Evolutionary conservation across 2,888 invertebrate genomes (phyloP).

Genomic region (Platynereis dumerilii): DNA sequence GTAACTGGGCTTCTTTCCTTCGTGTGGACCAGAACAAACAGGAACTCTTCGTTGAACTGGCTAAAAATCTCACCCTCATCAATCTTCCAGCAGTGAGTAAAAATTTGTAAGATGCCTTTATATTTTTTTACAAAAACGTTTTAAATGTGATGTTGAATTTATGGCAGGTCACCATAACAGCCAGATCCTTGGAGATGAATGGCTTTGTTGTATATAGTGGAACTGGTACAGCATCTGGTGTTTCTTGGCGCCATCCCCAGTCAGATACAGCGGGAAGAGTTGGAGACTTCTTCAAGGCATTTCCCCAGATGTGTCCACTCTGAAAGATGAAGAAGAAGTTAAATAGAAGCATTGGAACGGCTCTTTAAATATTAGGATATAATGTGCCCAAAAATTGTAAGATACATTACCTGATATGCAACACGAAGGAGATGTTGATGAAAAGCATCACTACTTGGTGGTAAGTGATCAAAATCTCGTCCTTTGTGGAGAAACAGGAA

Average conservation of each 20-base stretch:
- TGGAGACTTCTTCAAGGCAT: neutral
- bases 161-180: too few species aligned
- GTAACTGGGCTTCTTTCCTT: conserved; percentile 27
- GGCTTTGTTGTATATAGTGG: neutral
- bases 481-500: conserved; percentile 24
- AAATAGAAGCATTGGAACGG: neutral
- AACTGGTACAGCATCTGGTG: conserved; percentile 1
- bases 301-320: conserved; percentile 22
- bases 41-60: too few species aligned
- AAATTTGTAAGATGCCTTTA: too few species aligned
- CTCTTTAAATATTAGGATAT: too few species aligned
- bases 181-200: neutral
- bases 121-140: too few species aligned
- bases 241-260: conserved; percentile 16
- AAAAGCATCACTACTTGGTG: conserved; percentile 26
- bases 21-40: conserved; percentile 29
- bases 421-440: conserved; percentile 27
- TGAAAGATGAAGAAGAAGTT: conserved; percentile 1
- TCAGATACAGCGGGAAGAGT: neutral
- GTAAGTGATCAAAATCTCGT: conserved; percentile 26
- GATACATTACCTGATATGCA: conserved; percentile 19
- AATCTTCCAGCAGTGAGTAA: too few species aligned
- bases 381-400: neutral
- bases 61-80: too few species aligned
- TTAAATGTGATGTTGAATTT: too few species aligned